Base-by-base conservation (phyloP, 2,113 vertebrate genomes). In the Heterotilapia buettikoferi region DNA sequence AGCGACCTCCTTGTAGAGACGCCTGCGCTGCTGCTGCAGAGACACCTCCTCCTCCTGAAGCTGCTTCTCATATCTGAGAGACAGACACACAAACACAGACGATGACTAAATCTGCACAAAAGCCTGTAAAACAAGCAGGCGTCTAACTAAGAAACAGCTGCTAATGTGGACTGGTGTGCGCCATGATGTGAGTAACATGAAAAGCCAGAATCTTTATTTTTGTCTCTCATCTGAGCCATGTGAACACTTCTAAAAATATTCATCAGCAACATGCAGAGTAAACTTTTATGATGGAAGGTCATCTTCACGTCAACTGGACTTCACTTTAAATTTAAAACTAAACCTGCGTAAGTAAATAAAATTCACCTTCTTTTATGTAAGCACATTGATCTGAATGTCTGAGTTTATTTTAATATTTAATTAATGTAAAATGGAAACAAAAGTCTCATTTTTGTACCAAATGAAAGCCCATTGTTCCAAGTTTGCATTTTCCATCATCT, bases 31-130 rank as follows among this genome's bases (percentile, higher is more conserved):
- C 94, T 98, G 98, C 96, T 98, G 97, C 87, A 99, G 92, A 0
- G 94, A 96, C 66, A 97, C 92, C 94, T 98, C 97, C 95, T 98
- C 98, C 95, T 99, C 98, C 92, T 97, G 97, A 88, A 99, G 95
- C 93, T 98, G 98, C 96, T 98, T 97, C 95, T 98, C 98, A 5
- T 97, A 98, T 85, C 98, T 99, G 95, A 78, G 40, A 73, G 1
- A n/a, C 45, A 78, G 26, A 84, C 18, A 31, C 29, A 0, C 76
- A 88, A 43, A 86, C 13, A 80, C 11, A 82, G 53, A 89, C 29
- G 71, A 12, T 45, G 83, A 61, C 43, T 82, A 4, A 45, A 12
- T 80, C 9, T 8, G 6, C 10, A 24, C 33, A 56, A 31, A 54
- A 2, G 43, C 24, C 43, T 26, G 26, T 7, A 50, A 29, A 73